Evolutionary conservation across 2,888 invertebrate species (phyloP), one percentile per base, ranked within the genome.

Genomic region (Heliconius aoede): DNA sequence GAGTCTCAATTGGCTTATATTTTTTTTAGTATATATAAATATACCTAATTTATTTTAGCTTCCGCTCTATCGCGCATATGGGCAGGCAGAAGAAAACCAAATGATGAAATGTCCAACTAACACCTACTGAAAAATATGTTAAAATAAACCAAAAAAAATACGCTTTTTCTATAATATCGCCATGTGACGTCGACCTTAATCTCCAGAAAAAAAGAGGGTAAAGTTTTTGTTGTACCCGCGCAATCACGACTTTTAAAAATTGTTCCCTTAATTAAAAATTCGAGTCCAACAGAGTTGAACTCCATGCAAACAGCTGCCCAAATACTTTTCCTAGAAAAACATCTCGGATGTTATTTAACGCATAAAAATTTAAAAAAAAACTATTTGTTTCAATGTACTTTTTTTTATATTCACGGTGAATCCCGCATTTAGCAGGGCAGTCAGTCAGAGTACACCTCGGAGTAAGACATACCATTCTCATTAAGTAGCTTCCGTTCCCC

Each of bases 221-320:
- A 89, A 89, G 85, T 90, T 86, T 85, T 86, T 84, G 85, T 86
- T 84, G 84, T 84, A 84, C 86, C 75, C 78, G 83, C 85, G 87
- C 86, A 88, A 89, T 90, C 88, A 87, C 82, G 88, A 87, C 87
- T 89, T 86, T 85, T 86, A 86, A 88, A 90, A 86, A 88, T 86
- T 83, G 86, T 89, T 87, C 86, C 81, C 81, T 84, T 88, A 88
- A 90, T 91, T 89, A 90, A 90, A 89, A 89, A 86, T 76, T 76
- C 78, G 78, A 76, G 76, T 76, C 78, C 46, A 71, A 78, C 76
- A 60, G 71, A 79, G 75, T 78, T 72, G 71, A 67, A 75, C 76
- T 71, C 69, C 77, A 73, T 72, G 76, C 71, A 77, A 79, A 79
- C 79, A 79, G 73, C 77, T 78, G 80, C 73, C 80, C 68, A 65